These are phyloP conservation scores for Junonia oenone DNA, from an alignment of 2,888 invertebrate species.

Conservation along the genomic window DNA sequence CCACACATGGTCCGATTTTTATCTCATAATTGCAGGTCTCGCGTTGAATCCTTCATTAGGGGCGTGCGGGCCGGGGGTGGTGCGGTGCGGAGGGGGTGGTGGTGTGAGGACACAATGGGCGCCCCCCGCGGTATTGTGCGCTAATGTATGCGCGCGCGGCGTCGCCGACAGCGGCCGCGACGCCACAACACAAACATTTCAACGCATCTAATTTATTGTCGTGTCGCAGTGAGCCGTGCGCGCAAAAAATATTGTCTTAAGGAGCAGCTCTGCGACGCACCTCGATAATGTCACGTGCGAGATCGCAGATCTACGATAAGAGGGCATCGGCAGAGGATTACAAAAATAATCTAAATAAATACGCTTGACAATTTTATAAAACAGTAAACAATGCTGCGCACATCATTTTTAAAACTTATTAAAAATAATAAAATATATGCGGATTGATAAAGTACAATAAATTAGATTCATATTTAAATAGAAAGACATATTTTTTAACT, in stretches of 20 bases:
- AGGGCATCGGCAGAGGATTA: not conserved
- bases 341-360: not conserved
- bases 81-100: conserved; percentile 40
- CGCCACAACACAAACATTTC: conserved; percentile 75
- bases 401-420: not conserved
- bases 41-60: conserved; percentile 65
- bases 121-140: conserved; percentile 66
- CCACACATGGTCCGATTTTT: conserved; percentile 55
- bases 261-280: conserved; percentile 39
- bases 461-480: too few relatives aligned
- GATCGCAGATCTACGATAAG: conserved; percentile 13
- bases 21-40: conserved; percentile 68
- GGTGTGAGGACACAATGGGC: conserved; percentile 61
- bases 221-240: conserved; percentile 53
- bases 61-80: conserved; percentile 41
- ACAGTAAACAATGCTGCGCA: not conserved
- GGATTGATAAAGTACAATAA: too few relatives aligned
- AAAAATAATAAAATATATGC: too few relatives aligned
- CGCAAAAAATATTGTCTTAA: conserved; percentile 69
- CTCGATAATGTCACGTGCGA: conserved; percentile 17
- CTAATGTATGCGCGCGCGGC: conserved; percentile 67
- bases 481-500: not conserved
- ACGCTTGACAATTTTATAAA: not conserved
- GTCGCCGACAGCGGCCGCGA: conserved; percentile 55
- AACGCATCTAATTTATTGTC: conserved; percentile 75